phyloP scores from a whole-genome alignment of 2,797 vertebrate genomes.

The Carapus acus region DNA sequence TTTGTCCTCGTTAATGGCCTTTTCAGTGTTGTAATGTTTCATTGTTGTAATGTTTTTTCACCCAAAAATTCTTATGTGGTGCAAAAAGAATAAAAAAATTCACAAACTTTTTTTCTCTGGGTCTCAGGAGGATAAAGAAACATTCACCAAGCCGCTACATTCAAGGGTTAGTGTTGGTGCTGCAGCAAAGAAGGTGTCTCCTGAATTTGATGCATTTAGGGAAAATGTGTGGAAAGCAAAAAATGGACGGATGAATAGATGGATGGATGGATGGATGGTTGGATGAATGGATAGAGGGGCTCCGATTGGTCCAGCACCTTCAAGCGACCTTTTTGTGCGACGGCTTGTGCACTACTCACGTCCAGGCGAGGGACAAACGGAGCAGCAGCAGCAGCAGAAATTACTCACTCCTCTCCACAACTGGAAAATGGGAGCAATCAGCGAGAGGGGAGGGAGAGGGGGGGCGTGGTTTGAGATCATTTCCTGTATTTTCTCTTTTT shows the following conservation, averaged over 20 bases:
- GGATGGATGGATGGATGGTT: too few species aligned
- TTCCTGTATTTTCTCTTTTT: slow-evolving; percentile 68
- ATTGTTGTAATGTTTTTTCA: too few species aligned
- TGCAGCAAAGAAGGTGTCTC: slow-evolving; percentile 29
- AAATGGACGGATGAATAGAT: too few species aligned
- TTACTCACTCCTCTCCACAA: slow-evolving; percentile 70
- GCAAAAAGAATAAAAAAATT: too few species aligned
- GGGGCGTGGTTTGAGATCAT: slow-evolving; percentile 76
- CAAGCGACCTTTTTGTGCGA: slow-evolving; percentile 48
- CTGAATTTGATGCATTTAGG: slow-evolving; percentile 41
- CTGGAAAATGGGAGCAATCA: slow-evolving; percentile 78
- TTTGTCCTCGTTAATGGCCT: too few species aligned
- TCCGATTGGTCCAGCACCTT: slow-evolving; percentile 29
- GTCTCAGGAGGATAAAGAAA: slow-evolving; percentile 10
- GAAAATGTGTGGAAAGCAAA: slow-evolving; percentile 55
- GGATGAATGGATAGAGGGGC: too few species aligned
- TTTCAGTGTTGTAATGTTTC: too few species aligned
- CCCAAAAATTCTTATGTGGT: too few species aligned
- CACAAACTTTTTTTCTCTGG: too few species aligned
- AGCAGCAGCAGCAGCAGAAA: slow-evolving; percentile 58
- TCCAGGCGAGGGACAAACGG: slow-evolving; percentile 50
- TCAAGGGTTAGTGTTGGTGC: slow-evolving; percentile 6
- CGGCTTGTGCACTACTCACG: slow-evolving; percentile 39
- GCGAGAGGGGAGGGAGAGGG: too few species aligned
- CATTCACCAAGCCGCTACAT: neutral